Conservation (phyloP, 2,797 vertebrate species). For the Peromyscus eremicus region DNA sequence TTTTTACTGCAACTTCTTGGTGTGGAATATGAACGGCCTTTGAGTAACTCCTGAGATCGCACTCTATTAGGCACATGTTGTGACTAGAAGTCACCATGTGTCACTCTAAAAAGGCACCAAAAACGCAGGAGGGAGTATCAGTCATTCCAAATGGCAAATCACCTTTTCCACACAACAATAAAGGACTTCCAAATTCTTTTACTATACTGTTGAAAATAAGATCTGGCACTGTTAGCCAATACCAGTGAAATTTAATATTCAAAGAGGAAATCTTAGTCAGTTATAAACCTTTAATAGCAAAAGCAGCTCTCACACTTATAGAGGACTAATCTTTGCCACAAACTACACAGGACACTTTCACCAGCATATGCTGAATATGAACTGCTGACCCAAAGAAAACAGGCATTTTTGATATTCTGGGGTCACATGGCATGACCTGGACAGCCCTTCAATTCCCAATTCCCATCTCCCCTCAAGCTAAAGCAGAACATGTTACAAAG, state of each 20-base stretch:
- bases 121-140: conserved; percentile 54
- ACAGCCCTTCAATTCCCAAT: conserved; percentile 88
- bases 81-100: conserved; percentile 23
- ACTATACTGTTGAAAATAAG: conserved; percentile 81
- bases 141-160: conserved; percentile 72
- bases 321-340: conserved; percentile 85
- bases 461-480: conserved; percentile 89
- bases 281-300: conserved; percentile 77
- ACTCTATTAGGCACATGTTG: conserved; percentile 8
- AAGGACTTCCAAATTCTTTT: conserved; percentile 73
- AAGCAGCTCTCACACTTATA: conserved; percentile 73
- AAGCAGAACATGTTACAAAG: conserved; percentile 93
- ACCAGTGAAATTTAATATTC: conserved; percentile 81
- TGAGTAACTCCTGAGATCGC: conserved; percentile 31
- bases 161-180: conserved; percentile 68
- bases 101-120: conserved; percentile 32
- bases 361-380: conserved; percentile 90
- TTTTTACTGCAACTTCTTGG: conserved; percentile 32
- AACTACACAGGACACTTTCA: conserved; percentile 86
- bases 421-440: conserved; percentile 92
- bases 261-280: conserved; percentile 73
- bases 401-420: conserved; percentile 90
- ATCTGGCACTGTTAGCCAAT: conserved; percentile 76
- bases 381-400: conserved; percentile 93
- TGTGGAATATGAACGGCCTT: conserved; percentile 24